Conservation (phyloP, 2,797 vertebrate genomes). For the Anabacerthia variegaticeps region DNA sequence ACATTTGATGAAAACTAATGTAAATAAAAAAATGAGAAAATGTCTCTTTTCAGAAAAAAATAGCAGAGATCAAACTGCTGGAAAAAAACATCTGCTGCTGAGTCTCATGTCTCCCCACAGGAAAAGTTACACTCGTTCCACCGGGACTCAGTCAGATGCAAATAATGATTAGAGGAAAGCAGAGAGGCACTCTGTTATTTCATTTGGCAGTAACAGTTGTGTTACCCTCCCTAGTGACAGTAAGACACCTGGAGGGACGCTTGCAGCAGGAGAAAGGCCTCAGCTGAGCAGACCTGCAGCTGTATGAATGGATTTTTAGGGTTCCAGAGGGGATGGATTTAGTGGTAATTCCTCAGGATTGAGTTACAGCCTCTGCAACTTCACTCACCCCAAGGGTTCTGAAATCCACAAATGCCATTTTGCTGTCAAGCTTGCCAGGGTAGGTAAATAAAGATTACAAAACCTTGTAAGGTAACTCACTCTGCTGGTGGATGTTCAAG, state of each 20-base stretch:
- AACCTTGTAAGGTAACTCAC: neutral
- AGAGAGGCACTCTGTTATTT: neutral
- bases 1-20: neutral
- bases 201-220: neutral
- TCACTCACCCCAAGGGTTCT: neutral
- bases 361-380: neutral
- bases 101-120: neutral
- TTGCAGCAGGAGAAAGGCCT: neutral
- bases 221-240: neutral
- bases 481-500: neutral
- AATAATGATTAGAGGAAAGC: neutral
- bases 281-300: neutral
- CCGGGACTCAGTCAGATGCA: neutral
- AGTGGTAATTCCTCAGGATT: neutral
- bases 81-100: neutral
- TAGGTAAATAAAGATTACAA: neutral
- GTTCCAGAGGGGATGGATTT: neutral
- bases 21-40: neutral
- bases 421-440: neutral
- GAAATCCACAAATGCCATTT: neutral
- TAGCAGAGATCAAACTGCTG: neutral
- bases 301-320: neutral
- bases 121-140: neutral
- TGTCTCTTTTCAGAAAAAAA: neutral
- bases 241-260: neutral